phyloP scores from a whole-genome alignment of 1,140 invertebrate species.

The Heliconius himera region DNA sequence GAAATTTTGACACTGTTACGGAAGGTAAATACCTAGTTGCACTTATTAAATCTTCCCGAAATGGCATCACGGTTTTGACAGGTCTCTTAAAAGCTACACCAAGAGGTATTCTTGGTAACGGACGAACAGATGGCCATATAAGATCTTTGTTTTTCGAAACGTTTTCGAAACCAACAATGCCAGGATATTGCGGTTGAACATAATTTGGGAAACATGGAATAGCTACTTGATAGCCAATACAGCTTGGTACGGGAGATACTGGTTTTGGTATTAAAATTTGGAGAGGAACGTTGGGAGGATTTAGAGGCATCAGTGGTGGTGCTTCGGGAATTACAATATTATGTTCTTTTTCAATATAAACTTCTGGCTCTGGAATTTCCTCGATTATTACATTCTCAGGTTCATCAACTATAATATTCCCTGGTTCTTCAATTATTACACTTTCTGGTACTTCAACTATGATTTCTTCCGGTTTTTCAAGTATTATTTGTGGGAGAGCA shows the following conservation, averaged over 20 bases:
- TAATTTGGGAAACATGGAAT: not conserved
- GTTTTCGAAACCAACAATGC: not conserved
- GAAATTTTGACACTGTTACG: conserved; percentile 18
- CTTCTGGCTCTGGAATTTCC: not conserved
- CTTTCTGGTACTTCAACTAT: not conserved
- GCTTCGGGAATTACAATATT: conserved; percentile 22
- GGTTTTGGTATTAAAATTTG: conserved; percentile 26
- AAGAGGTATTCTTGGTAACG: conserved; percentile 29
- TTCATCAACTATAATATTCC: not conserved
- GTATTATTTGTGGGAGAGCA: conserved; percentile 20
- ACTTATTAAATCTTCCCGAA: conserved; percentile 10
- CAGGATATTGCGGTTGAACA: not conserved
- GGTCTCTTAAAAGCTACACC: conserved; percentile 14
- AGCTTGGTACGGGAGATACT: not conserved
- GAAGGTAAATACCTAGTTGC: conserved; percentile 27
- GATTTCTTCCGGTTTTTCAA: not conserved
- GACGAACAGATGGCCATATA: not conserved
- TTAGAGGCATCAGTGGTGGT: conserved; percentile 17
- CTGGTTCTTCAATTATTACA: not conserved
- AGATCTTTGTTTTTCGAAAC: not conserved
- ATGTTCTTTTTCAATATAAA: conserved; percentile 14
- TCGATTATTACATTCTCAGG: not conserved
- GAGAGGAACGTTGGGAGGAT: conserved; percentile 3
- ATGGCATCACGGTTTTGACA: conserved; percentile 18
- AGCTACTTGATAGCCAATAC: not conserved